These are phyloP conservation scores for Athene cunicularia DNA, from an alignment of 2,113 vertebrate species.

Conservation along the genomic window DNA sequence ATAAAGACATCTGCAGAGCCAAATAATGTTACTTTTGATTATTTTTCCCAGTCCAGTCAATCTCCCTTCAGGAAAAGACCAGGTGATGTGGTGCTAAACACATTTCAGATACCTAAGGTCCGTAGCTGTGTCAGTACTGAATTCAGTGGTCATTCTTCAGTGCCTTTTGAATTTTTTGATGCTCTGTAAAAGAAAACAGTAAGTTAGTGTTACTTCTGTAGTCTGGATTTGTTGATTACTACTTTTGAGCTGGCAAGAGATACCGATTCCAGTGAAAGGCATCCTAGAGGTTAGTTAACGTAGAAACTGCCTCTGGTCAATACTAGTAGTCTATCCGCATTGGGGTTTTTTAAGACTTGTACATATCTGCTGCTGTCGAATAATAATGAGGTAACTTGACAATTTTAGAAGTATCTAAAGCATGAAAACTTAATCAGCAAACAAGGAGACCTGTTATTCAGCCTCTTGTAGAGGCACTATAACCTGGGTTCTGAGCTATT, in stretches of 20 bases:
- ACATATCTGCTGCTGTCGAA: background rate
- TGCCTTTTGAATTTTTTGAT: background rate
- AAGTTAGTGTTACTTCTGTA: background rate
- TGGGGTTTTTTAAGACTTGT: background rate
- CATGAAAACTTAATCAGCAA: background rate
- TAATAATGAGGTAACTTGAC: background rate
- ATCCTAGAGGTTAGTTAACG: background rate
- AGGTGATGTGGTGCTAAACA: background rate
- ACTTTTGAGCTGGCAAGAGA: background rate
- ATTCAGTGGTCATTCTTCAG: background rate
- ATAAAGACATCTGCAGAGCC: background rate
- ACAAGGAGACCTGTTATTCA: background rate
- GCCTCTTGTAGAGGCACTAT: background rate
- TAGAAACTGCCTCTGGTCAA: background rate
- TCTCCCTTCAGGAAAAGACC: background rate
- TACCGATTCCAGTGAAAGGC: background rate
- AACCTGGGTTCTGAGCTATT: background rate
- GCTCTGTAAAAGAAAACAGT: background rate
- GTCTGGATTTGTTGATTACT: background rate
- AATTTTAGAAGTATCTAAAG: background rate
- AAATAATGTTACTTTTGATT: background rate
- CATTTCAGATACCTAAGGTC: background rate
- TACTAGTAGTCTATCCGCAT: background rate
- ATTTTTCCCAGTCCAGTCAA: background rate
- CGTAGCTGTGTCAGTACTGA: background rate